Percentiles rank a stretch among this genome's conserved stretches.
These are phyloP conservation scores for Halisarca cf. caerulea DNA, from an alignment of 37 sponge, comb jelly and placozoan genomes.

Conservation along the genomic window DNA sequence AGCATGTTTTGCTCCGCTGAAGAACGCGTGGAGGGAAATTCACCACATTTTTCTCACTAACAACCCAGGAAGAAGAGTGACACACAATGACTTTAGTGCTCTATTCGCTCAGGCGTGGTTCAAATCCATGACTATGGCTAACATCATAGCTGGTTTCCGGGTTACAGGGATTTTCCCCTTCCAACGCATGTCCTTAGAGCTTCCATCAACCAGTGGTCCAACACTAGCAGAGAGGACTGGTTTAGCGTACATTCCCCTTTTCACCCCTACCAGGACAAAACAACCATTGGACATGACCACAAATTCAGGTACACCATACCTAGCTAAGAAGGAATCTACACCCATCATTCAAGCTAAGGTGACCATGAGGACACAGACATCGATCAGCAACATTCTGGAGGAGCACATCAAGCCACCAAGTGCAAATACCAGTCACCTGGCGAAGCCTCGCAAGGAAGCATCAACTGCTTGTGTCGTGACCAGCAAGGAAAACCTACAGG, in stretches of 20 bases:
- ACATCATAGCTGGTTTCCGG: slow-evolving; percentile 49
- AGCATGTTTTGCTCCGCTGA: slow-evolving; percentile 35
- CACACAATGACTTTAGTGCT: slow-evolving; percentile 26
- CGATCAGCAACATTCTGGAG: too few species aligned
- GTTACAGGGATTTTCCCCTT: slow-evolving; percentile 55
- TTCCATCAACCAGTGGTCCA: not conserved
- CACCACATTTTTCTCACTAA: slow-evolving; percentile 13
- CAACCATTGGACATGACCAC: not conserved
- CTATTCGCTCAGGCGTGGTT: slow-evolving; percentile 49
- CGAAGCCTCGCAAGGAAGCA: too few species aligned
- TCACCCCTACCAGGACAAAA: not conserved
- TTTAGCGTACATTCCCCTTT: slow-evolving; percentile 16
- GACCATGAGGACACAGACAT: too few species aligned
- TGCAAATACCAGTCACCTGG: too few species aligned
- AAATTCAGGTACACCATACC: too few species aligned
- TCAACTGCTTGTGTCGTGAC: not conserved
- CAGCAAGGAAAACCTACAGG: too few species aligned
- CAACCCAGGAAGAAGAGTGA: slow-evolving; percentile 45
- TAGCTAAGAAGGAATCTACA: too few species aligned
- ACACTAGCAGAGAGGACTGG: slow-evolving; percentile 25
- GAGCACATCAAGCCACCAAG: too few species aligned
- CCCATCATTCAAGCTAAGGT: too few species aligned
- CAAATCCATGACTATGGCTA: slow-evolving; percentile 38
- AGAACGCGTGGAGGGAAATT: slow-evolving; percentile 21
- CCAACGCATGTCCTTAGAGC: not conserved